A percentile compares a stretch with the other conserved stretches of the same genome.
phyloP scores from a whole-genome alignment of 35 echinoderm and acorn worm species.

The Ophioderma brevispina region DNA sequence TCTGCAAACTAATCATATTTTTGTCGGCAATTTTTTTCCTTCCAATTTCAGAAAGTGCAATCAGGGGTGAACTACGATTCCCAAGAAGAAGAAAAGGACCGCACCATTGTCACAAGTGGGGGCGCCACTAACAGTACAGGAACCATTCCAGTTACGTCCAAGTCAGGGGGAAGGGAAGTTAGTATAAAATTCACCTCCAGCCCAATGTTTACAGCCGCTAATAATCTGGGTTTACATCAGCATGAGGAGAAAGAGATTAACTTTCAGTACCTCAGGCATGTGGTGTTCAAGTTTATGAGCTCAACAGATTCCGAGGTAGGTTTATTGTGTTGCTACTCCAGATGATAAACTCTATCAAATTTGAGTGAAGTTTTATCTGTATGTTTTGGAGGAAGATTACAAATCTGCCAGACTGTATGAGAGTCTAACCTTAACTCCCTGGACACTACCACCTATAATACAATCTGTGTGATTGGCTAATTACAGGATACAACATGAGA shows the following conservation, averaged over 20 bases:
- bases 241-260: constrained; percentile 82
- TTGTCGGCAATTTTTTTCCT: too few relatives aligned
- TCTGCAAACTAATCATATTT: too few relatives aligned
- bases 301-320: constrained; percentile 83
- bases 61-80: constrained; percentile 64
- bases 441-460: too few relatives aligned
- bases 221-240: constrained; percentile 14
- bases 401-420: too few relatives aligned
- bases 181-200: background rate
- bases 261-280: constrained; percentile 97
- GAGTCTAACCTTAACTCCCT: too few relatives aligned
- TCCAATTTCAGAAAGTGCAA: constrained; percentile 84
- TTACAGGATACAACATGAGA: too few relatives aligned
- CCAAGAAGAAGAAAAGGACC: constrained; percentile 46
- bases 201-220: background rate
- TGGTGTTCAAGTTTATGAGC: constrained; percentile 97
- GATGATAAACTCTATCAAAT: too few relatives aligned
- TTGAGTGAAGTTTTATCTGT: too few relatives aligned
- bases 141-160: background rate
- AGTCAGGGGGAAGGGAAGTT: background rate
- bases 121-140: background rate
- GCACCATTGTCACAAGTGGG: background rate
- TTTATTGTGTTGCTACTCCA: too few relatives aligned
- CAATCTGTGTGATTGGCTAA: too few relatives aligned
- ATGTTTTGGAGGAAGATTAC: too few relatives aligned